These are phyloP conservation scores for Patella caerulea DNA, from an alignment of 2,888 invertebrate species.

Conservation along the genomic window DNA sequence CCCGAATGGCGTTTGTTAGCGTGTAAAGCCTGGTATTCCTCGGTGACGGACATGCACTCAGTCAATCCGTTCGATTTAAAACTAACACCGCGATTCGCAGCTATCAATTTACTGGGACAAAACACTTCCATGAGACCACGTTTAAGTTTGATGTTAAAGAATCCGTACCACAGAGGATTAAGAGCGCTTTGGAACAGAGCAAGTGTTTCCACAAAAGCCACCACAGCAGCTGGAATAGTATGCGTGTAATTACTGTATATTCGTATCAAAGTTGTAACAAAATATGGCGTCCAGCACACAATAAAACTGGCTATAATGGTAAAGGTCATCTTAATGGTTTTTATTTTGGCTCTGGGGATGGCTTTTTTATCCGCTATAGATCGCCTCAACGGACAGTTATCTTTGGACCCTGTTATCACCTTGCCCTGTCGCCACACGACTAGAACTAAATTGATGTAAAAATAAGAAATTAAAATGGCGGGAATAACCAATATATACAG, in stretches of 20 bases:
- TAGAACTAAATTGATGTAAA: conserved; percentile 71
- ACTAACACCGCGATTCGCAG: conserved; percentile 20
- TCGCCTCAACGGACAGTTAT: conserved; percentile 38
- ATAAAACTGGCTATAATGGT: conserved; percentile 72
- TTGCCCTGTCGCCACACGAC: conserved; percentile 71
- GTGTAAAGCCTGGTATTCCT: conserved; percentile 19
- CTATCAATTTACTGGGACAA: conserved; percentile 41
- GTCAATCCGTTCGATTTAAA: conserved; percentile 36
- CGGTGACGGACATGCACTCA: conserved; percentile 39
- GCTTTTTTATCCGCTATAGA: conserved; percentile 61
- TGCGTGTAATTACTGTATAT: conserved; percentile 70
- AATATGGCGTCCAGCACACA: conserved; percentile 73
- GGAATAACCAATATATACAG: conserved; percentile 72
- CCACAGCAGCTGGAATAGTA: conserved; percentile 63
- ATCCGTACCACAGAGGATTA: conserved; percentile 72
- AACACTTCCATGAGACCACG: conserved; percentile 55
- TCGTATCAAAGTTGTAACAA: conserved; percentile 71
- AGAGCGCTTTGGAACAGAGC: conserved; percentile 70
- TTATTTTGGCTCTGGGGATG: conserved; percentile 72
- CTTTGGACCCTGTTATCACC: conserved; percentile 33
- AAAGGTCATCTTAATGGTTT: conserved; percentile 73
- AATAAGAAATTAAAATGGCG: conserved; percentile 70
- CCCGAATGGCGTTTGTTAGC: conserved; percentile 15
- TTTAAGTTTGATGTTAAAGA: conserved; percentile 70
- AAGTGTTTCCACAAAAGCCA: conserved; percentile 70